These are phyloP conservation scores for Eupithecia dodoneata DNA, from an alignment of 2,888 invertebrate species.

Conservation along the genomic window DNA sequence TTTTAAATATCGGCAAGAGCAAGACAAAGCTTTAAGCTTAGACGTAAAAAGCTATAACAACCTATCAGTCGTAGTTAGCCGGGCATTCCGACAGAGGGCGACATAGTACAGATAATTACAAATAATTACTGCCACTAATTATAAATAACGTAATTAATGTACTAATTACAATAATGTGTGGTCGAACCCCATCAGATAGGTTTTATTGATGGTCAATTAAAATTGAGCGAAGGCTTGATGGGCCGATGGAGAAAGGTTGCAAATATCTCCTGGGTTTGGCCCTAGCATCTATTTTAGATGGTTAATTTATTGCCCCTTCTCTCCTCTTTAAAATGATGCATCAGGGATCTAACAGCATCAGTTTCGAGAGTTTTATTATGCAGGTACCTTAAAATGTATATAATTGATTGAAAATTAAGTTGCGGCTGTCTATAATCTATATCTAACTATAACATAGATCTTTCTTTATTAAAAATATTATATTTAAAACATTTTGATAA, in stretches of 20 bases:
- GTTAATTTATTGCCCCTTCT: not conserved
- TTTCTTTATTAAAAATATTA: too few species aligned
- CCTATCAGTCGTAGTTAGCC: conserved; percentile 54
- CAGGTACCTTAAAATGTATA: too few species aligned
- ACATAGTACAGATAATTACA: conserved; percentile 63
- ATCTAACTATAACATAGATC: too few species aligned
- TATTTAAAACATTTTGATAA: too few species aligned
- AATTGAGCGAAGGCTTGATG: conserved; percentile 1
- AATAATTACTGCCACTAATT: conserved; percentile 46
- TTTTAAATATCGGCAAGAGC: not conserved
- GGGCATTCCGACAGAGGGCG: conserved; percentile 75
- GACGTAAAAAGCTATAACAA: conserved; percentile 20
- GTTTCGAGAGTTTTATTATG: not conserved
- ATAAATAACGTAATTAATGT: conserved; percentile 82
- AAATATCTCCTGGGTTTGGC: not conserved
- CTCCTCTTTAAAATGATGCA: not conserved
- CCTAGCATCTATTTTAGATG: not conserved
- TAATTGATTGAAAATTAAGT: too few species aligned
- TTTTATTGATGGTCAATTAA: conserved; percentile 34
- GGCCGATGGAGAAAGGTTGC: not conserved
- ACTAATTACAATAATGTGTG: conserved; percentile 36
- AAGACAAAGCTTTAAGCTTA: conserved; percentile 12
- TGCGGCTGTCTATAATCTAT: too few species aligned
- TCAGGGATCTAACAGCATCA: not conserved
- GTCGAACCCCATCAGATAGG: conserved; percentile 33